These are phyloP conservation scores for Galaxea fascicularis DNA, from an alignment of 92 coral and sea anemone species.

Conservation along the genomic window DNA sequence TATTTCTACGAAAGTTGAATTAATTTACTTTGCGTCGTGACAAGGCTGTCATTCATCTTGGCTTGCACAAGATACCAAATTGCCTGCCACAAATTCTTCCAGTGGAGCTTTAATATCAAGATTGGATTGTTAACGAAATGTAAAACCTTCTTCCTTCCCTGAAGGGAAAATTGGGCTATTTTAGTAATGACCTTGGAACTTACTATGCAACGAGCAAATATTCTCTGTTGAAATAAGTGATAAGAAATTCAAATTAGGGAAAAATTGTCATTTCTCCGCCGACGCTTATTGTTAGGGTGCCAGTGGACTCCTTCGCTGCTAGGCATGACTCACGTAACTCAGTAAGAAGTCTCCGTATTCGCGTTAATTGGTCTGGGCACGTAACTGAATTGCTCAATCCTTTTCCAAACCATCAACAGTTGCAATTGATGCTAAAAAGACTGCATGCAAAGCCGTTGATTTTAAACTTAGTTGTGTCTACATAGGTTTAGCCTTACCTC, in stretches of 20 bases:
- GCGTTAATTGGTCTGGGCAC: background rate
- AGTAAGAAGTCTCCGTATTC: background rate
- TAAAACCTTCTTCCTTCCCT: background rate
- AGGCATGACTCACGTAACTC: conserved; percentile 8
- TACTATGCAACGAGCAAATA: background rate
- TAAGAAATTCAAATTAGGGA: conserved; percentile 36
- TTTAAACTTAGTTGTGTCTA: background rate
- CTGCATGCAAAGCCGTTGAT: background rate
- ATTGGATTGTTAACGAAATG: background rate
- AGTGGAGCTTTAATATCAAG: background rate
- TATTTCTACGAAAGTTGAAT: conserved; percentile 16
- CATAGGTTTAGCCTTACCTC: background rate
- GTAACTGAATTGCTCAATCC: background rate
- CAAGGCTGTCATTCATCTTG: conserved; percentile 11
- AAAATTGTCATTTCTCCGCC: background rate
- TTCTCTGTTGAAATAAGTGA: background rate
- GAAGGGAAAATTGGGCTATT: background rate
- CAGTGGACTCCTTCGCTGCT: background rate
- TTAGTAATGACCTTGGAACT: conserved; percentile 4
- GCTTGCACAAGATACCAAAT: background rate
- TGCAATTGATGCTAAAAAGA: background rate
- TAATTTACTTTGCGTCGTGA: conserved; percentile 5
- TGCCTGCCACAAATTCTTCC: background rate
- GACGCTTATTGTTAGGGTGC: background rate
- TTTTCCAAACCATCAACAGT: background rate